A percentile compares a stretch with the other conserved stretches of the same genome.
Evolutionary conservation across 2,888 invertebrate species (phyloP).

Genomic region (Alentia gelatinosa): DNA sequence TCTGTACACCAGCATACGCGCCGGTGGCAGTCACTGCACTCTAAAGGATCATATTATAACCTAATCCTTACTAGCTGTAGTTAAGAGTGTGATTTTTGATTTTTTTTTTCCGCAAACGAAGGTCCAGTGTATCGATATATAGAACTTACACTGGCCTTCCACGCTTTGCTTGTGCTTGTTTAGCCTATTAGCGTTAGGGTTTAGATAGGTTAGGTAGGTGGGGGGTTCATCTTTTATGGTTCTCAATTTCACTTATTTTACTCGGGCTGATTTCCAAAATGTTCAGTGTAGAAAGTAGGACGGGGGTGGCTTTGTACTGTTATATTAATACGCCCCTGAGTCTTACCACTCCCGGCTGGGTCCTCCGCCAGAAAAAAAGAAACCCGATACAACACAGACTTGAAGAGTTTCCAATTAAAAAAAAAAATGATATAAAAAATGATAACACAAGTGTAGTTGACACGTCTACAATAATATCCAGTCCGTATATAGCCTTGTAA

Average conservation of each 20-base stretch:
- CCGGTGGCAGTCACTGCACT: too few relatives aligned
- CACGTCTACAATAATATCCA: background rate
- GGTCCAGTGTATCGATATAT: background rate
- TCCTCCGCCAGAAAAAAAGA: too few relatives aligned
- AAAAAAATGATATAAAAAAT: too few relatives aligned
- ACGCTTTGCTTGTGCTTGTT: background rate
- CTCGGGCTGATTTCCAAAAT: background rate
- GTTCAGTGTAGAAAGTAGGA: background rate
- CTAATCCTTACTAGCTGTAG: conserved; percentile 3
- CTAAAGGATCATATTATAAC: too few relatives aligned
- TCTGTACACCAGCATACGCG: too few relatives aligned
- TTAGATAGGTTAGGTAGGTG: background rate
- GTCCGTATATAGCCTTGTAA: conserved; percentile 50
- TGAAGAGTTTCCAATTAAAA: background rate
- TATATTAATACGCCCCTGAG: too few relatives aligned
- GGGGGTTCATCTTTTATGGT: background rate
- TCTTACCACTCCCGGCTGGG: too few relatives aligned
- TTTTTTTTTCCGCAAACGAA: background rate
- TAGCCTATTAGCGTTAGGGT: conserved; percentile 2
- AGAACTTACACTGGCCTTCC: background rate
- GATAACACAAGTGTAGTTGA: too few relatives aligned
- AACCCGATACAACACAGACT: background rate
- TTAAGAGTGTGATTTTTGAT: background rate
- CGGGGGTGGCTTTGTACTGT: background rate
- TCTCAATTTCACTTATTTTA: background rate